A percentile compares a stretch with the other conserved stretches of the same genome.
These are phyloP conservation scores for Tragelaphus imberbis DNA, from an alignment of 2,113 vertebrate genomes.

Conservation along the genomic window DNA sequence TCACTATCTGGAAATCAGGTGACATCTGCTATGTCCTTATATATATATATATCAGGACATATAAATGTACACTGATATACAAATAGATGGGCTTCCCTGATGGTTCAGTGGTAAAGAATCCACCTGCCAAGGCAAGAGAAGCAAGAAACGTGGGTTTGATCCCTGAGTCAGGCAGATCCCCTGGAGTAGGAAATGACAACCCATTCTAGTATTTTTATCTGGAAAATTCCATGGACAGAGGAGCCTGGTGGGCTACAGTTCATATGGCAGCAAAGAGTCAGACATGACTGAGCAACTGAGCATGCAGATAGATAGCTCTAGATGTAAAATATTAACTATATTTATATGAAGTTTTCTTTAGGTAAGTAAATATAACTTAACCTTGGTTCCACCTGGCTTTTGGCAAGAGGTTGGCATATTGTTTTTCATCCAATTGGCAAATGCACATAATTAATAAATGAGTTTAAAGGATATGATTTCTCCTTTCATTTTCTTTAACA, in stretches of 20 bases:
- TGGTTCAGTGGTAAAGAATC: neutral
- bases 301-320: neutral
- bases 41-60: neutral
- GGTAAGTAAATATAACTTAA: neutral
- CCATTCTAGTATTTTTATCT: neutral
- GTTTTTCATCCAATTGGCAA: neutral
- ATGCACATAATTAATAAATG: neutral
- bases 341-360: neutral
- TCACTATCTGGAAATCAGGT: neutral
- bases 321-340: neutral
- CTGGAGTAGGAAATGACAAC: neutral
- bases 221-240: neutral
- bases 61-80: neutral
- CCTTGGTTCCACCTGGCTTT: neutral
- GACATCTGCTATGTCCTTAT: neutral
- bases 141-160: neutral
- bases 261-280: neutral
- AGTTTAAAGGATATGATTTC: neutral
- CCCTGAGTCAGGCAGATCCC: neutral
- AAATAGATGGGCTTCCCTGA: neutral
- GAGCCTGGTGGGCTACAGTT: neutral
- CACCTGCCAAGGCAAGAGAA: neutral
- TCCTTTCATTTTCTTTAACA: conserved; percentile 33
- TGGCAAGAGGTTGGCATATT: neutral
- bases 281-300: neutral